These are phyloP conservation scores for Myrmecobius fasciatus DNA, from an alignment of 2,113 vertebrate genomes.

Conservation along the genomic window DNA sequence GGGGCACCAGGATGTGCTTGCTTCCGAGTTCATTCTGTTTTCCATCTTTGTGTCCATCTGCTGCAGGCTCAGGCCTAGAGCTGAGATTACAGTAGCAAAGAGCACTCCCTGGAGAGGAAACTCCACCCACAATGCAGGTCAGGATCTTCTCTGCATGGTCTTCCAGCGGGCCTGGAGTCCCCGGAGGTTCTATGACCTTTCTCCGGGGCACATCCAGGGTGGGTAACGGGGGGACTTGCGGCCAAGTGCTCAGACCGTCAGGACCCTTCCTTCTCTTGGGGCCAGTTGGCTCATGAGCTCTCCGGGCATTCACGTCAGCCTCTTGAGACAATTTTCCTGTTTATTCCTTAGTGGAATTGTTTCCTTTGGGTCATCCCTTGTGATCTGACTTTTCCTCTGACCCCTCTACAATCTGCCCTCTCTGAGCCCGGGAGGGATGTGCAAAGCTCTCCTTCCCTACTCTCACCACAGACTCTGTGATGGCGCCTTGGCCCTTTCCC, in stretches of 20 bases:
- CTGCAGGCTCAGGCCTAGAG: neutral
- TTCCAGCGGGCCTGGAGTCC: neutral
- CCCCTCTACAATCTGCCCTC: neutral
- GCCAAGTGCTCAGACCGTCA: too few relatives aligned
- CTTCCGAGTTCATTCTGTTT: neutral
- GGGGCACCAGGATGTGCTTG: neutral
- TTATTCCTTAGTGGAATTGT: neutral
- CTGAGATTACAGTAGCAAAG: neutral
- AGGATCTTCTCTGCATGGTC: neutral
- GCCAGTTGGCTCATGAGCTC: neutral
- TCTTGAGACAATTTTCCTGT: neutral
- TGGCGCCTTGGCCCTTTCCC: neutral
- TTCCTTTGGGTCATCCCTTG: neutral
- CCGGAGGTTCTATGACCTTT: neutral
- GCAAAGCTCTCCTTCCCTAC: neutral
- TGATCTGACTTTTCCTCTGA: neutral
- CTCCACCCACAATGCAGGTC: neutral
- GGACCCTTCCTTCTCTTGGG: neutral
- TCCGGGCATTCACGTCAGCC: neutral
- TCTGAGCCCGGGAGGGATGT: neutral
- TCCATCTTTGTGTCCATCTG: neutral
- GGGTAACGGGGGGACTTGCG: neutral
- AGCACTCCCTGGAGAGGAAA: neutral
- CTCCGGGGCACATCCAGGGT: neutral
- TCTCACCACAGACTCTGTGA: neutral